These are phyloP conservation scores for Heteropelma amictum DNA, from an alignment of 2,888 invertebrate species.

Conservation along the genomic window DNA sequence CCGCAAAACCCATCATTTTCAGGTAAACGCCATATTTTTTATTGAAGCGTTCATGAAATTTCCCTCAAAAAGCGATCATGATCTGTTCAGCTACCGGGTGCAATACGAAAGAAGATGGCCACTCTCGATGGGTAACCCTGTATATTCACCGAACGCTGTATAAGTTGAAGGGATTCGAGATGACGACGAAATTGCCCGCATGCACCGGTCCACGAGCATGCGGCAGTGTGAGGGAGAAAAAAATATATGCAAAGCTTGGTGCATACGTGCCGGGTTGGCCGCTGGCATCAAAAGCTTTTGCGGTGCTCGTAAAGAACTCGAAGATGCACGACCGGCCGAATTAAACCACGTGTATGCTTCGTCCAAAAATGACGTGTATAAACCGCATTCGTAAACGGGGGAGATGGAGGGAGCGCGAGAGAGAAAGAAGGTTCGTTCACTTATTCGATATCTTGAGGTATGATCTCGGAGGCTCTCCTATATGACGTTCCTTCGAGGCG, in stretches of 20 bases:
- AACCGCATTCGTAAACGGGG: slow-evolving; percentile 47
- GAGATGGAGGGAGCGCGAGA: slow-evolving; percentile 13
- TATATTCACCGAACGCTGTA: too few relatives aligned
- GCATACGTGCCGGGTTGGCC: slow-evolving; percentile 2
- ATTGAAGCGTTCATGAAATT: too few relatives aligned
- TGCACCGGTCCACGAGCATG: background rate
- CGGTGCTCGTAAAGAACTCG: slow-evolving; percentile 43
- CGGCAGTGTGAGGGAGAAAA: background rate
- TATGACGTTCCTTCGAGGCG: slow-evolving; percentile 48
- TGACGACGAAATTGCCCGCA: too few relatives aligned
- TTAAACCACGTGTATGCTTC: slow-evolving; percentile 41
- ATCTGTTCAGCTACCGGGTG: too few relatives aligned
- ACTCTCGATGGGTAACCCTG: too few relatives aligned
- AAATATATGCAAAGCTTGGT: slow-evolving; percentile 4
- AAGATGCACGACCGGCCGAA: slow-evolving; percentile 49
- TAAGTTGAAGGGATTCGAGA: too few relatives aligned
- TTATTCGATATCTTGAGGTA: slow-evolving; percentile 49
- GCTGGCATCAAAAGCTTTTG: background rate
- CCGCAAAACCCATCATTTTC: too few relatives aligned
- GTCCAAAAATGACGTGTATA: slow-evolving; percentile 51
- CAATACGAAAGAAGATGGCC: too few relatives aligned
- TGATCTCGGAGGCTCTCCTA: slow-evolving; percentile 44
- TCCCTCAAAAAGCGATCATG: too few relatives aligned
- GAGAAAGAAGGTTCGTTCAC: slow-evolving; percentile 37
- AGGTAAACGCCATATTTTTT: too few relatives aligned